These are phyloP conservation scores for Cryptosula pallasiana DNA, from an alignment of 2,888 invertebrate species.

Conservation along the genomic window DNA sequence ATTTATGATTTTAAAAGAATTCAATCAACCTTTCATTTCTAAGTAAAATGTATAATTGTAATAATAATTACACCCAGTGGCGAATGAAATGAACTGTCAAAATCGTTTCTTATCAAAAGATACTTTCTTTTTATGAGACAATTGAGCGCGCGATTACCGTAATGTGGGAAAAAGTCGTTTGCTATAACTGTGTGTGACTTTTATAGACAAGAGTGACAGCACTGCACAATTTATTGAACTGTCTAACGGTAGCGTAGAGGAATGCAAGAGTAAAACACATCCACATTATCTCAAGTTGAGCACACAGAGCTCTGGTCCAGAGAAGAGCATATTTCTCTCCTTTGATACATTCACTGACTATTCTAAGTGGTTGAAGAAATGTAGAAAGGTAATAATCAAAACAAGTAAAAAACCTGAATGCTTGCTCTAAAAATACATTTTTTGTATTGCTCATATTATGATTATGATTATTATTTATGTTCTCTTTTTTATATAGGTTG, in stretches of 20 bases:
- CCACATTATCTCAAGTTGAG: constrained; percentile 45
- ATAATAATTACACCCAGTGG: neutral
- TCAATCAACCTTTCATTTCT: neutral
- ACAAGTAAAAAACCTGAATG: too few relatives aligned
- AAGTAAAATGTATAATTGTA: neutral
- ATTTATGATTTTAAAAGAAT: too few relatives aligned
- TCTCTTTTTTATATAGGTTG: too few relatives aligned
- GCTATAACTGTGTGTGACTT: neutral
- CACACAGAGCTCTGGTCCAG: constrained; percentile 41
- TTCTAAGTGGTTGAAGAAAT: constrained; percentile 46
- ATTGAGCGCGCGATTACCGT: too few relatives aligned
- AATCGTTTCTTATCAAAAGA: too few relatives aligned
- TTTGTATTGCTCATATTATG: too few relatives aligned
- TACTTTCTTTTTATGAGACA: too few relatives aligned
- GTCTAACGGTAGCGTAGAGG: constrained; percentile 51
- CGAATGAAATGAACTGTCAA: too few relatives aligned
- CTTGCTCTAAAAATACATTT: too few relatives aligned
- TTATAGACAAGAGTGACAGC: constrained; percentile 33
- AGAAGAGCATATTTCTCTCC: constrained; percentile 46
- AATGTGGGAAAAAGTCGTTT: neutral
- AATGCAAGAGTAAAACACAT: constrained; percentile 47
- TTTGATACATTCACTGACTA: constrained; percentile 43
- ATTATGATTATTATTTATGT: too few relatives aligned
- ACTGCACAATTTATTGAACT: constrained; percentile 47
- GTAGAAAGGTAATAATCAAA: constrained; percentile 48